Percentiles rank a stretch among this genome's conserved stretches.
These are phyloP conservation scores for Chionodraco myersi DNA, from an alignment of 2,113 vertebrate genomes.

Conservation along the genomic window DNA sequence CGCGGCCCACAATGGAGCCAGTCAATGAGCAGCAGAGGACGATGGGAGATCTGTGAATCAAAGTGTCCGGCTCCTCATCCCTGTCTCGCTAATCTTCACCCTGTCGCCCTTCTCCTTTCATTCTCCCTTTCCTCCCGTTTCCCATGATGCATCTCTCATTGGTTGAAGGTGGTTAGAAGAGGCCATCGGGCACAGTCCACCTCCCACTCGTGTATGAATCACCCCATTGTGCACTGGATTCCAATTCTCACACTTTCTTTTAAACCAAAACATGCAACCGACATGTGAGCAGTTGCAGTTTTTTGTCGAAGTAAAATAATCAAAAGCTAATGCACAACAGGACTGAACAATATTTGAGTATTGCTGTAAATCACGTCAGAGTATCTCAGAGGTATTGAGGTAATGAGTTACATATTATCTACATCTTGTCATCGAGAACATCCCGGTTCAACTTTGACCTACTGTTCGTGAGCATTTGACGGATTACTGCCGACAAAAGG, in stretches of 20 bases:
- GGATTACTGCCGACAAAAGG: background rate
- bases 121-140: slow-evolving; percentile 29
- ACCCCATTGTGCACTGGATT: slow-evolving; percentile 52
- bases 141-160: slow-evolving; percentile 52
- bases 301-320: background rate
- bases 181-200: slow-evolving; percentile 45
- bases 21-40: slow-evolving; percentile 70
- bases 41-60: slow-evolving; percentile 73
- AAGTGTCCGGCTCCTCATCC: slow-evolving; percentile 53
- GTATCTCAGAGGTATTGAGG: background rate
- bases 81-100: slow-evolving; percentile 62
- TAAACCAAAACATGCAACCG: slow-evolving; percentile 34
- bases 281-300: background rate
- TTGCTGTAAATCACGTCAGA: background rate
- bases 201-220: slow-evolving; percentile 68
- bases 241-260: slow-evolving; percentile 31
- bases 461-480: background rate
- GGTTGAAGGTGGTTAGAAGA: slow-evolving; percentile 57
- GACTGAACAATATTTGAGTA: background rate
- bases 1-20: slow-evolving; percentile 63
- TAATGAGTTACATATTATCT: background rate
- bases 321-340: too few species aligned
- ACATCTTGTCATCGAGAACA: background rate
- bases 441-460: background rate
- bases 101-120: slow-evolving; percentile 21